A percentile compares a stretch with the other conserved stretches of the same genome.
Conservation (phyloP, 2,797 vertebrate species). For the Myoxocephalus aenaeus region DNA sequence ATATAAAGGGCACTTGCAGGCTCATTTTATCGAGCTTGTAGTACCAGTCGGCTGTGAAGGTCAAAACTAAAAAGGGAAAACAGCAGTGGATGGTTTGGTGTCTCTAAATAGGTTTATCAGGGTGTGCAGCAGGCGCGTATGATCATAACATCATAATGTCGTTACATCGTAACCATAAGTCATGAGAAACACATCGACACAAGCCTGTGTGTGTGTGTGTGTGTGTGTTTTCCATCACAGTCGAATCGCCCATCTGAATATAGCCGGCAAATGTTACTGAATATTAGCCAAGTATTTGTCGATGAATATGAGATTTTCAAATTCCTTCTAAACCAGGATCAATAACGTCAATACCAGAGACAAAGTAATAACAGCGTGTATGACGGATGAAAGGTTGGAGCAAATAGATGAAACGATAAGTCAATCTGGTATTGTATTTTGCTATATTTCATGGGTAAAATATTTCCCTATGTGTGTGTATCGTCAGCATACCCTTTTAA, state of each 20-base stretch:
- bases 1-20: slow-evolving; percentile 48
- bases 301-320: neutral
- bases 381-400: neutral
- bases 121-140: neutral
- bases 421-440: neutral
- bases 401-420: neutral
- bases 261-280: neutral
- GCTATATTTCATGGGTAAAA: neutral
- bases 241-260: neutral
- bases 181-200: neutral
- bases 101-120: slow-evolving; percentile 4
- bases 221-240: neutral
- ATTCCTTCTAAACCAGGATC: neutral
- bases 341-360: neutral
- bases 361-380: neutral
- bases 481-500: no score
- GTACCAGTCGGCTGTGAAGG: slow-evolving; percentile 38
- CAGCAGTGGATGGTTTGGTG: neutral
- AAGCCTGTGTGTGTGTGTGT: neutral
- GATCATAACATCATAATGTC: neutral
- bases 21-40: slow-evolving; percentile 42
- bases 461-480: neutral
- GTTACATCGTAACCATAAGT: neutral
- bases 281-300: neutral
- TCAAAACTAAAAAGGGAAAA: slow-evolving; percentile 22